Percentiles rank a stretch among this genome's conserved stretches.
Evolutionary conservation across 2,797 vertebrate species (phyloP).

Genomic region (Danio jaintianensis): DNA sequence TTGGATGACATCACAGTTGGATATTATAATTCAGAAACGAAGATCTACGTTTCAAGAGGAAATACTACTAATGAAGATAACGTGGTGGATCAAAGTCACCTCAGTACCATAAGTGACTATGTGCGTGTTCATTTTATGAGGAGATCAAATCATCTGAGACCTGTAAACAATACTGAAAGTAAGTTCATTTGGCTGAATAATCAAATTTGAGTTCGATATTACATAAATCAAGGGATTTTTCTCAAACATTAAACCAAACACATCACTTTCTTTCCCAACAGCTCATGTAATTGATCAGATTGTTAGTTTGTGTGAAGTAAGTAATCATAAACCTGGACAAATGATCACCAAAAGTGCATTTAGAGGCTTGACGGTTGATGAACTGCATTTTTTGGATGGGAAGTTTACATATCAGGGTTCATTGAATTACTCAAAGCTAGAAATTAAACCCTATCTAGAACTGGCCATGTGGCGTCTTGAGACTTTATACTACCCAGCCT

Average conservation of each 20-base stretch:
- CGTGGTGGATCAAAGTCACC: neutral
- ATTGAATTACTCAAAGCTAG: neutral
- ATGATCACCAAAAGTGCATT: neutral
- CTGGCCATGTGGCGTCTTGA: neutral
- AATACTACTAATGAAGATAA: neutral
- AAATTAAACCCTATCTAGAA: neutral
- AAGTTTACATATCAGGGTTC: neutral
- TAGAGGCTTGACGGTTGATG: neutral
- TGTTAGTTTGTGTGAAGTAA: neutral
- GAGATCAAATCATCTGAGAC: neutral
- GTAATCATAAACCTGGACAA: neutral
- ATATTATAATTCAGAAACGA: neutral
- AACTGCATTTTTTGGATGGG: neutral
- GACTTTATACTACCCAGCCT: constrained; percentile 1
- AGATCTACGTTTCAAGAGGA: neutral
- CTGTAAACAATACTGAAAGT: neutral
- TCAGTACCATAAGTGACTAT: neutral
- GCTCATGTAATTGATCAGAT: neutral
- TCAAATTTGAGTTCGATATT: neutral
- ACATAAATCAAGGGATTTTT: too few species aligned
- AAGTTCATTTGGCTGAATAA: neutral
- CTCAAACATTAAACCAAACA: too few species aligned
- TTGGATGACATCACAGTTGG: constrained; percentile 11
- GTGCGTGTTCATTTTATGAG: neutral
- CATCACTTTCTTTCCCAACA: neutral